Base-by-base conservation (phyloP, 2,888 invertebrate genomes). In the Luperina nickerlii region DNA sequence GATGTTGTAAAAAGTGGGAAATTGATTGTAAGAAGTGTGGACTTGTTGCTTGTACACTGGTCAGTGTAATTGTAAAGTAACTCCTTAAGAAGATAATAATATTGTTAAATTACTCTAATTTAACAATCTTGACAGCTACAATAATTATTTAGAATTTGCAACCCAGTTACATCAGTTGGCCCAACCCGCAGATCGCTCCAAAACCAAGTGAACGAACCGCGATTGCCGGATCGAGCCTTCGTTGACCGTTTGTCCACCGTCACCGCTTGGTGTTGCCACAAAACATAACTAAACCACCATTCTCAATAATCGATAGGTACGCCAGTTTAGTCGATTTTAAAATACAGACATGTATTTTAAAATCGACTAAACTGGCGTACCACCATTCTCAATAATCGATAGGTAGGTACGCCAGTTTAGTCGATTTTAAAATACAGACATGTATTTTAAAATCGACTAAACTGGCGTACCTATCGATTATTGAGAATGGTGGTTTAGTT, bases 21-120 rank as follows among this genome's bases (percentile, higher is more conserved):
- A 86, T 78, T 81, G 78, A 81, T 81, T 85, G 63, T 76, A 9
- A 60, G 65, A 62, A 27, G 57, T 15, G 68, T 20, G 54, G 76
- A 78, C 82, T 81, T 85, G 82, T 84, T 84, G 88, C 86, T 88
- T 89, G 45, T n/a, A 27, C 4, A 48, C 32, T 38, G 24, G n/a
- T 74, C 74, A 74, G 20, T 20, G 24, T 13, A 57, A 57, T 57
- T 57, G 24, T 11, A 57, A 48, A 11, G 24, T 9, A 24, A 54
- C 20, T 54, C 54, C 0, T 54, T 54, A 20, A 1, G 8, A 8
- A 20, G 54, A 54, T 20, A 54, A 8, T 0, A 54, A 8, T 24
- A 24, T 54, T 54, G 20, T 20, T 20, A 0, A 51, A 20, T 54
- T 7, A 54, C 20, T 20, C 20, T 6, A 20, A 57, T 57, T 3